Evolutionary conservation across 2,888 invertebrate species (phyloP).

Genomic region (Synanthedon formicaeformis): DNA sequence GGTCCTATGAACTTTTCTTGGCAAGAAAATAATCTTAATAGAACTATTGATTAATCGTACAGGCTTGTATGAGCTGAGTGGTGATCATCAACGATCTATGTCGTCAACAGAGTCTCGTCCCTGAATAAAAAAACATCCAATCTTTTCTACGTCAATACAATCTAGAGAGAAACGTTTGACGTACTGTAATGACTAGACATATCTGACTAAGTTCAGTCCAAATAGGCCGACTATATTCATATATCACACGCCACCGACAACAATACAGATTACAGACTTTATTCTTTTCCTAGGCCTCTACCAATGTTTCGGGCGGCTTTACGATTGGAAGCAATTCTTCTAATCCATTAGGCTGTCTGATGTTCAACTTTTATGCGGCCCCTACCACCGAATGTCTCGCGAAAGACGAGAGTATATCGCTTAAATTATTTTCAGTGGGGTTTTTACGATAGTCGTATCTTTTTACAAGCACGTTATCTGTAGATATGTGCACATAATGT

Average conservation of each 20-base stretch:
- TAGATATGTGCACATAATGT: conserved; percentile 63
- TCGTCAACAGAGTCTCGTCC: background rate
- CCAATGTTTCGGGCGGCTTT: conserved; percentile 45
- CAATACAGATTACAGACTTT: conserved; percentile 39
- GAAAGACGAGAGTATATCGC: conserved; percentile 60
- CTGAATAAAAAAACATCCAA: background rate
- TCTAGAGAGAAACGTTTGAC: conserved; percentile 16
- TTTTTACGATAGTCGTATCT: conserved; percentile 67
- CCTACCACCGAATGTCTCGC: conserved; percentile 63
- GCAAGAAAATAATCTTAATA: too few relatives aligned
- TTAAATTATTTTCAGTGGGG: conserved; percentile 67
- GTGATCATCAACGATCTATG: background rate
- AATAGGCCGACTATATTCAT: conserved; percentile 23
- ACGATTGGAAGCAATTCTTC: conserved; percentile 62
- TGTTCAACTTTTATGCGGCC: conserved; percentile 64
- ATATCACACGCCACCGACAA: conserved; percentile 28
- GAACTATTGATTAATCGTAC: too few relatives aligned
- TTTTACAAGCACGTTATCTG: conserved; percentile 66
- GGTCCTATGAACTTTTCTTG: too few relatives aligned
- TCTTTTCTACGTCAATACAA: conserved; percentile 4
- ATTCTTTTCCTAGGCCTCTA: conserved; percentile 44
- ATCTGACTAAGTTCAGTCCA: conserved; percentile 21
- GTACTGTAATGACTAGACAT: conserved; percentile 18
- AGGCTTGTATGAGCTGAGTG: too few relatives aligned
- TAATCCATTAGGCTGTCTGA: conserved; percentile 67